Conservation (phyloP, 2,888 invertebrate genomes). For the Allophyes oxyacanthae region DNA sequence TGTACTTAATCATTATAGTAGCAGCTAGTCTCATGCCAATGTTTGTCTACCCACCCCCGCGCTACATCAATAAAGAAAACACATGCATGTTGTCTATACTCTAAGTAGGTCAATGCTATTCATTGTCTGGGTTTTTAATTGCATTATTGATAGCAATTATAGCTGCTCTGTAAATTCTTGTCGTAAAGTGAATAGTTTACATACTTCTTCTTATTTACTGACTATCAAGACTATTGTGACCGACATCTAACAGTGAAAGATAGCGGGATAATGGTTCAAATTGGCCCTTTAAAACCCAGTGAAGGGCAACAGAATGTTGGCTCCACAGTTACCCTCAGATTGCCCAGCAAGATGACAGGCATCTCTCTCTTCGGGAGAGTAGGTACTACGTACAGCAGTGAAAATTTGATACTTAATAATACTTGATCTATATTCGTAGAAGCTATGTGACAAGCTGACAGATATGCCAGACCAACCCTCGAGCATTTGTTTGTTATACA, state of each 20-base stretch:
- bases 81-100: constrained; percentile 11
- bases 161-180: not conserved
- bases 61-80: constrained; percentile 4
- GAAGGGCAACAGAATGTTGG: too few relatives aligned
- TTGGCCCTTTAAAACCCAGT: too few relatives aligned
- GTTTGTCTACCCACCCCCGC: not conserved
- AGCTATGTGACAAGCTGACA: constrained; percentile 8
- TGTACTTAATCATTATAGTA: too few relatives aligned
- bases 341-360: too few relatives aligned
- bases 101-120: constrained; percentile 12
- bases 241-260: too few relatives aligned
- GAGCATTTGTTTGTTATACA: constrained; percentile 22
- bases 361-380: too few relatives aligned
- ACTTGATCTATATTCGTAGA: too few relatives aligned
- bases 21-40: not conserved
- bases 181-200: not conserved
- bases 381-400: too few relatives aligned
- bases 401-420: too few relatives aligned
- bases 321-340: too few relatives aligned
- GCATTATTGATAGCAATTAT: constrained; percentile 1
- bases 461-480: constrained; percentile 24
- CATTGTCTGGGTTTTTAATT: constrained; percentile 1
- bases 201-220: not conserved
- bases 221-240: too few relatives aligned
- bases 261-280: too few relatives aligned